Percentiles rank a stretch among this genome's conserved stretches.
Evolutionary conservation across 2,113 vertebrate species (phyloP).

Genomic region (Hylia prasina): DNA sequence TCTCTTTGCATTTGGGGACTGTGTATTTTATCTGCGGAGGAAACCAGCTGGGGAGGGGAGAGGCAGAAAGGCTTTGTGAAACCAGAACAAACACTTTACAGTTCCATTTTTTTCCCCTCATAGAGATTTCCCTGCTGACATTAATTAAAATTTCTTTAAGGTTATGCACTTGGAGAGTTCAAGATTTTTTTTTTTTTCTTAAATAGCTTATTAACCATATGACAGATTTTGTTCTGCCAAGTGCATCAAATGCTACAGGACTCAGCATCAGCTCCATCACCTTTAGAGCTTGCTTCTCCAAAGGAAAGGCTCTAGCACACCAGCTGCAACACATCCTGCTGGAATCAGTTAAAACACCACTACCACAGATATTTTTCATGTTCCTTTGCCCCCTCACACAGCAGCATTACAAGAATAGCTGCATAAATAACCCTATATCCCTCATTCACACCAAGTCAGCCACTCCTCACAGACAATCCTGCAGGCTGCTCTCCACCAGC

Average conservation of each 20-base stretch:
- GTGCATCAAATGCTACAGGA: not conserved
- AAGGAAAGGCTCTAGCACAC: not conserved
- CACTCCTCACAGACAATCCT: not conserved
- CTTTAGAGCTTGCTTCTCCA: not conserved
- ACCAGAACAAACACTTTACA: constrained; percentile 28
- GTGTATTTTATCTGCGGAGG: constrained; percentile 16
- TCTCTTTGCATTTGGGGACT: constrained; percentile 22
- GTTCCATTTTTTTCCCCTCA: not conserved
- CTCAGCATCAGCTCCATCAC: not conserved
- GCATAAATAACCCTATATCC: not conserved
- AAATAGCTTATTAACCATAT: not conserved
- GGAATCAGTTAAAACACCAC: not conserved
- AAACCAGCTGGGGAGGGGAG: not conserved
- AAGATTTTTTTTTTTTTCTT: not conserved
- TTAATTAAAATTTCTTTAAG: constrained; percentile 52
- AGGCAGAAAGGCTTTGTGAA: constrained; percentile 21
- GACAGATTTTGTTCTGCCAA: not conserved
- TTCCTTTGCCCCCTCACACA: not conserved
- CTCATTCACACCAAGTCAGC: not conserved
- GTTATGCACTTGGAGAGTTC: constrained; percentile 6
- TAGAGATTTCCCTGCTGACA: not conserved
- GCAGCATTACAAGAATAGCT: not conserved
- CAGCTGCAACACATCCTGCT: not conserved
- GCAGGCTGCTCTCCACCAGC: not conserved
- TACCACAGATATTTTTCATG: too few relatives aligned